Conservation (phyloP, 2,113 vertebrate genomes). For the Chionodraco myersi region DNA sequence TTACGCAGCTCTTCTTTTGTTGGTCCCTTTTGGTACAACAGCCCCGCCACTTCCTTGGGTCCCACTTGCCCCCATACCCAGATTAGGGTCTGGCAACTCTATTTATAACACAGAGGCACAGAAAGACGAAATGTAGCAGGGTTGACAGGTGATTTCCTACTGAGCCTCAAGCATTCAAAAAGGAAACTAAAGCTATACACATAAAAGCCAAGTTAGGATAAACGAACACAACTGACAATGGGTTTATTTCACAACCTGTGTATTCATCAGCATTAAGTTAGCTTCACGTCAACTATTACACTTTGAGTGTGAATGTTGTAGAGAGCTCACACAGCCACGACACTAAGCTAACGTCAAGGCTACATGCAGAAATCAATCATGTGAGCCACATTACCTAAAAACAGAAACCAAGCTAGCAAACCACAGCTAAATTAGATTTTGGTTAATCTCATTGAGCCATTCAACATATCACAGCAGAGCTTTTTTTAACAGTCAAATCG, state of each 20-base stretch:
- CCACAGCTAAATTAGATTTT: not conserved
- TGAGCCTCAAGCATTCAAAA: conserved; percentile 4
- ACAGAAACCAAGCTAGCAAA: not conserved
- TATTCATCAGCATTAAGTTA: not conserved
- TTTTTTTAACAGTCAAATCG: not conserved
- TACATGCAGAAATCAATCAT: not conserved
- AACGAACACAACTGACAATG: not conserved
- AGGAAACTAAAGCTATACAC: conserved; percentile 18
- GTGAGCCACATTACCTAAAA: not conserved
- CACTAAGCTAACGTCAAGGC: not conserved
- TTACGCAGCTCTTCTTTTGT: conserved; percentile 90
- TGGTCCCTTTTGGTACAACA: conserved; percentile 85
- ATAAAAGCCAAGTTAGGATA: not conserved
- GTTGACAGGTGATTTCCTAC: conserved; percentile 50
- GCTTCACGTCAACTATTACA: not conserved
- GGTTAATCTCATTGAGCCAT: not conserved
- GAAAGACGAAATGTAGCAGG: conserved; percentile 20
- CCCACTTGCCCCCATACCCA: conserved; percentile 85
- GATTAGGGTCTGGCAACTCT: conserved; percentile 91
- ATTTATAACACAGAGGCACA: conserved; percentile 63
- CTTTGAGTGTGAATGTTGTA: not conserved
- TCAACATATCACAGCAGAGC: not conserved
- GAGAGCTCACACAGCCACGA: not conserved
- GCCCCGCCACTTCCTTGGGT: conserved; percentile 81
- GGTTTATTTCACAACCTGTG: not conserved